These are phyloP conservation scores for Arctopsyche grandis DNA, from an alignment of 1,140 invertebrate species.

Conservation along the genomic window DNA sequence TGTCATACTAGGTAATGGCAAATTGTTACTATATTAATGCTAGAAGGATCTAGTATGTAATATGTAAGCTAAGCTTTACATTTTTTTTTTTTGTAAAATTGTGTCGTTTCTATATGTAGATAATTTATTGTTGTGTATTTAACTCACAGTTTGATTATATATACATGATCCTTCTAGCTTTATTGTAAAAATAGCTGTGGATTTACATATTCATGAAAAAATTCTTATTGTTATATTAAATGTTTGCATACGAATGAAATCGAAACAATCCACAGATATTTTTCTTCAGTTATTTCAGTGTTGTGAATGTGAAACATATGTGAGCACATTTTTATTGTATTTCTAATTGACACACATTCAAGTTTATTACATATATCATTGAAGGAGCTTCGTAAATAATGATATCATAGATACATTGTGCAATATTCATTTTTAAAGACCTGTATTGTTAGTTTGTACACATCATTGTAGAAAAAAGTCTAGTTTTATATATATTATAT, in stretches of 20 bases:
- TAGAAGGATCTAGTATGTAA: neutral
- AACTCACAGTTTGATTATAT: neutral
- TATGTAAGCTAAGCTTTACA: neutral
- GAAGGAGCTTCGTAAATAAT: neutral
- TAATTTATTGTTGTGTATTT: neutral
- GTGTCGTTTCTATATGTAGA: neutral
- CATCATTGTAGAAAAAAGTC: neutral
- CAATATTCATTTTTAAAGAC: neutral
- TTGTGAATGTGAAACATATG: conserved; percentile 20
- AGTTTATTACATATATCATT: conserved; percentile 19
- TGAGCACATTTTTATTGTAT: conserved; percentile 12
- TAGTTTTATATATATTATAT: too few relatives aligned
- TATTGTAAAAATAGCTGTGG: neutral
- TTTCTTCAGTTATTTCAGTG: conserved; percentile 7
- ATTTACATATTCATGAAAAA: neutral
- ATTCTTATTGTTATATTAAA: too few relatives aligned
- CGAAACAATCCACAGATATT: neutral
- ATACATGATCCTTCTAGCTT: neutral
- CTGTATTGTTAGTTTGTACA: neutral
- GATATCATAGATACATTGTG: neutral
- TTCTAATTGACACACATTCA: neutral
- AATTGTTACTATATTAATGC: neutral
- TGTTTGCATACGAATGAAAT: neutral
- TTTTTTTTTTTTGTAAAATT: neutral
- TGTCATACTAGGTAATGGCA: conserved; percentile 30